Evolutionary conservation across 2,113 vertebrate species (phyloP).

Genomic region (Aramus guarauna): DNA sequence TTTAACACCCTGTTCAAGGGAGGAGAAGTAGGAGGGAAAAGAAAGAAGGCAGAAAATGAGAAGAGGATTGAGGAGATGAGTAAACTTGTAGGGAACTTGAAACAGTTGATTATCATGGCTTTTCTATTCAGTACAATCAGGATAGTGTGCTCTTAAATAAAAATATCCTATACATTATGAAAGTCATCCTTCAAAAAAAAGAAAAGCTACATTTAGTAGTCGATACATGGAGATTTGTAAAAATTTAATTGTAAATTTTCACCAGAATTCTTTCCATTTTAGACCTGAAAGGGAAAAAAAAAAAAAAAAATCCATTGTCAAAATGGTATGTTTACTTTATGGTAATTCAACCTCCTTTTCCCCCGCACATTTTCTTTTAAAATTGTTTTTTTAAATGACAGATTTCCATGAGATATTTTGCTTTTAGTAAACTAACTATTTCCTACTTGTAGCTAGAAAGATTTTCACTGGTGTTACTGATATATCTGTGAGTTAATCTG

Average conservation of each 20-base stretch:
- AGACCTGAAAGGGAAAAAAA: neutral
- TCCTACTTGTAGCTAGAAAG: neutral
- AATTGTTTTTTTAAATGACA: neutral
- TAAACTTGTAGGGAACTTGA: neutral
- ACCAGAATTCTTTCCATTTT: neutral
- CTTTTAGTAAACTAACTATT: neutral
- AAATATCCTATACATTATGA: neutral
- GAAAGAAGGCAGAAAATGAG: conserved; percentile 49
- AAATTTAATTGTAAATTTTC: neutral
- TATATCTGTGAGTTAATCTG: neutral
- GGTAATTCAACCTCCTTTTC: neutral
- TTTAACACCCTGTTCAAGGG: conserved; percentile 40
- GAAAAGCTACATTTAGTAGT: neutral
- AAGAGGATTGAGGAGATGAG: neutral
- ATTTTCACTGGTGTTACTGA: neutral
- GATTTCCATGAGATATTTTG: neutral
- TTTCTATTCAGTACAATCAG: neutral
- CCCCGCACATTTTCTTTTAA: neutral
- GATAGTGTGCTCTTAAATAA: neutral
- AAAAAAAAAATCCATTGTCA: neutral
- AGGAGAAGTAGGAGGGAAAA: conserved; percentile 42
- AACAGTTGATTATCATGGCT: neutral
- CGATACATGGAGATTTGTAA: neutral
- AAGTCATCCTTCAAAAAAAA: neutral
- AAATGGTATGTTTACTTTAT: neutral